Percentiles rank a stretch among this genome's conserved stretches.
These are phyloP conservation scores for Exephanes ischioxanthus DNA, from an alignment of 2,888 invertebrate species.

Conservation along the genomic window DNA sequence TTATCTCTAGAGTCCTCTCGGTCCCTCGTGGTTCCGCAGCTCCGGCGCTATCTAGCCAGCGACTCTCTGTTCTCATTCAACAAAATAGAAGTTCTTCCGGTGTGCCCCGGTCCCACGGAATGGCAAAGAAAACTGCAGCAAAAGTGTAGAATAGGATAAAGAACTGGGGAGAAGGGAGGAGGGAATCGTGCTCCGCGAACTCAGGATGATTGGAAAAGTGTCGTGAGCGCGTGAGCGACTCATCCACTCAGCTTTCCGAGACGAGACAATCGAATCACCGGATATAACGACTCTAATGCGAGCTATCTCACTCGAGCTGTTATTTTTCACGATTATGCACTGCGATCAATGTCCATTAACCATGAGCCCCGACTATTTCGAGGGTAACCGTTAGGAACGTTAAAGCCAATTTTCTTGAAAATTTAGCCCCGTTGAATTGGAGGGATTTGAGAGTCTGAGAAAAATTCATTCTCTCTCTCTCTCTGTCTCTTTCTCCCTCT, in stretches of 20 bases:
- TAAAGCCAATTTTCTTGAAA: conserved; percentile 53
- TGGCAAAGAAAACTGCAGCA: conserved; percentile 57
- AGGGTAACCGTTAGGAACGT: conserved; percentile 30
- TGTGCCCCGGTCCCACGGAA: conserved; percentile 34
- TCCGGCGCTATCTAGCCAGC: conserved; percentile 47
- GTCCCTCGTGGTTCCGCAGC: conserved; percentile 11
- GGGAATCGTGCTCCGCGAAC: conserved; percentile 37
- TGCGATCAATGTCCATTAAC: conserved; percentile 63
- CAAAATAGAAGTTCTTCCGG: conserved; percentile 62
- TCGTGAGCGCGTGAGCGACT: conserved; percentile 57
- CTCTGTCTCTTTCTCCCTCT: background rate
- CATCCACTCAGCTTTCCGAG: conserved; percentile 56
- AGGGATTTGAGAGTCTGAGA: conserved; percentile 34
- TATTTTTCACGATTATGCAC: conserved; percentile 66
- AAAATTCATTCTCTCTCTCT: background rate
- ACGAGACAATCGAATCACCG: conserved; percentile 58
- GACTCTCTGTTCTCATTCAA: conserved; percentile 51
- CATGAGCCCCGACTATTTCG: conserved; percentile 38
- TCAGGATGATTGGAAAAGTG: conserved; percentile 68
- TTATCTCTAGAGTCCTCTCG: conserved; percentile 51
- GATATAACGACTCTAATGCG: conserved; percentile 64
- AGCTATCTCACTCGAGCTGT: conserved; percentile 42
- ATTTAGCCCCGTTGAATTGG: conserved; percentile 43
- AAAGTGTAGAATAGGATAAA: conserved; percentile 49
- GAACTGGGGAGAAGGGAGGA: background rate